Conservation (phyloP, 2,113 vertebrate species). For the Eulemur rufifrons region DNA sequence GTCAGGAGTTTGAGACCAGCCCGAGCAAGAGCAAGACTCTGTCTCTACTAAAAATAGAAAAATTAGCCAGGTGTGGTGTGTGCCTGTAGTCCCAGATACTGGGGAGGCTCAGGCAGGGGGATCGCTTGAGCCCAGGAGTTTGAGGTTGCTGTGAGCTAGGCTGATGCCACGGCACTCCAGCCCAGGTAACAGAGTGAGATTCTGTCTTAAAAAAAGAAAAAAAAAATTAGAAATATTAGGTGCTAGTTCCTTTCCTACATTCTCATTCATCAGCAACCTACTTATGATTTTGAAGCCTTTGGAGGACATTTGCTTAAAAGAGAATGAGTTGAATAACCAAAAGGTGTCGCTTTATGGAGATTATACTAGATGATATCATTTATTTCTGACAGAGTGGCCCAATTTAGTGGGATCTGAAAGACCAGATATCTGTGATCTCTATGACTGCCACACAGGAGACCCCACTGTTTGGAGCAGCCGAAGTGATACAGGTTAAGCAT, state of each 20-base stretch:
- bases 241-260: not conserved
- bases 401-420: not conserved
- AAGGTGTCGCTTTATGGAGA: not conserved
- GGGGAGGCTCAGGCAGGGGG: too few species aligned
- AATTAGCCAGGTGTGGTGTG: too few species aligned
- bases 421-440: not conserved
- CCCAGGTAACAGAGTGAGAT: too few species aligned
- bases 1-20: too few species aligned
- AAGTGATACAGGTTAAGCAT: not conserved
- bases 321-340: conserved; percentile 34
- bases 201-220: too few species aligned
- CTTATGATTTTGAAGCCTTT: not conserved
- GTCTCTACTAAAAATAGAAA: too few species aligned
- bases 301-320: not conserved
- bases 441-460: not conserved
- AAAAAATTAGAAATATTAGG: not conserved
- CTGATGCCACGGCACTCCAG: too few species aligned
- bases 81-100: too few species aligned
- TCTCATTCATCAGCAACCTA: not conserved
- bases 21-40: too few species aligned
- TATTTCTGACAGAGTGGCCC: not conserved
- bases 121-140: too few species aligned
- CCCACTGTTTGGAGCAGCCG: not conserved
- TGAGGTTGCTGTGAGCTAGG: too few species aligned
- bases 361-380: not conserved